These are phyloP conservation scores for Hafferia zeledoni DNA, from an alignment of 2,797 vertebrate genomes.

Conservation along the genomic window DNA sequence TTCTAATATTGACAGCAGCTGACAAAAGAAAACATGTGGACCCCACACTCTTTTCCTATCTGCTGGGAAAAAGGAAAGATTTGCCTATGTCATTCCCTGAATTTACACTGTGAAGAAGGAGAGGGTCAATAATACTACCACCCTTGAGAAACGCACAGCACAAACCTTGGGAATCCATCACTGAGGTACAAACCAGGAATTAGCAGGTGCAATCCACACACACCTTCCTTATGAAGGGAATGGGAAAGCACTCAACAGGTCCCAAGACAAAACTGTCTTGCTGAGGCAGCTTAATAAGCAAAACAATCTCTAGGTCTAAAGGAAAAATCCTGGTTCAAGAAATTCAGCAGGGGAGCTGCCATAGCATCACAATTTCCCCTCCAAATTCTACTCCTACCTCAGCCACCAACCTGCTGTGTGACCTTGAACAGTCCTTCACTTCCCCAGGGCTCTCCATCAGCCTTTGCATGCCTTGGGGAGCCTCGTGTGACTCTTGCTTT, in stretches of 20 bases:
- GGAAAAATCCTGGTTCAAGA: not conserved
- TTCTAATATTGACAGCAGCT: not conserved
- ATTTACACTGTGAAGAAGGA: not conserved
- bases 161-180: not conserved
- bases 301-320: not conserved
- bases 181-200: not conserved
- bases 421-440: not conserved
- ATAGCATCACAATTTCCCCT: not conserved
- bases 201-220: not conserved
- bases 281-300: not conserved
- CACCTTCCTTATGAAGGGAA: not conserved
- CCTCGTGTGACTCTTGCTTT: not conserved
- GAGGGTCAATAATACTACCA: not conserved
- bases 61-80: not conserved
- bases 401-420: not conserved
- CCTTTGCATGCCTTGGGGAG: not conserved
- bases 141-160: not conserved
- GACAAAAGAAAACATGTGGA: not conserved
- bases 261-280: not conserved
- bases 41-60: not conserved
- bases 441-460: not conserved
- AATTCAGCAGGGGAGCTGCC: not conserved
- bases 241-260: not conserved
- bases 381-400: not conserved
- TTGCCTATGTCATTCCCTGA: not conserved